These are phyloP conservation scores for Psophia crepitans DNA, from an alignment of 2,113 vertebrate genomes.

Conservation along the genomic window DNA sequence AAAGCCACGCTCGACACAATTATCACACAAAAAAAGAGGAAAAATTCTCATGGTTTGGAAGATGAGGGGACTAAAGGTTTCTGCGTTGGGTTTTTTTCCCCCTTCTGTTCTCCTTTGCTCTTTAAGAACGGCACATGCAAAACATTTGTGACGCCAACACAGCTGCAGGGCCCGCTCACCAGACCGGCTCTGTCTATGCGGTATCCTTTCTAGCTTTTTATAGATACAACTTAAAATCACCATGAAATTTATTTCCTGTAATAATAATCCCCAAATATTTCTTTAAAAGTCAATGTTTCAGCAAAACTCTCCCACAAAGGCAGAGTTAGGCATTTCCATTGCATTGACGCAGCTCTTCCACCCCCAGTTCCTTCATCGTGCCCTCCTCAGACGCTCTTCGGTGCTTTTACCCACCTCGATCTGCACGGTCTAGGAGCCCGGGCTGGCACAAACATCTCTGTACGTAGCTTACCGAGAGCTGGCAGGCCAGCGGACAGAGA, in stretches of 20 bases:
- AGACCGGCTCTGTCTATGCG: constrained; percentile 53
- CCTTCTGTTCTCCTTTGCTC: constrained; percentile 47
- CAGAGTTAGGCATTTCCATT: neutral
- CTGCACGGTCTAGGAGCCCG: accelerated
- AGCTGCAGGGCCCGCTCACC: constrained; percentile 68
- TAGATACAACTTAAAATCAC: constrained; percentile 59
- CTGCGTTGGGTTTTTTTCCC: neutral
- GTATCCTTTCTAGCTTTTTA: constrained; percentile 72
- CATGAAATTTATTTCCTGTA: constrained; percentile 71
- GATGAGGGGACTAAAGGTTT: neutral
- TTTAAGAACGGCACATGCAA: constrained; percentile 67
- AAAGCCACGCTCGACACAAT: constrained; percentile 15
- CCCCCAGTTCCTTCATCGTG: neutral
- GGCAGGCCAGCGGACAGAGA: too few relatives aligned
- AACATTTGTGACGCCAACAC: constrained; percentile 68
- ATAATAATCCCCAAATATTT: constrained; percentile 64
- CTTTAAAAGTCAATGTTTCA: constrained; percentile 48
- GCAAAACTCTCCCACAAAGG: constrained; percentile 1
- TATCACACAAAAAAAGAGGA: neutral
- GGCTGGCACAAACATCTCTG: accelerated
- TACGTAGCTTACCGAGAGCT: neutral
- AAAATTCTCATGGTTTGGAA: constrained; percentile 42
- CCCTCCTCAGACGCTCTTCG: neutral
- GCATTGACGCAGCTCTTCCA: neutral
- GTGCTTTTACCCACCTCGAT: neutral